Percentiles rank a stretch among this genome's conserved stretches.
Evolutionary conservation across 2,888 invertebrate species (phyloP).

Genomic region (Mechanitis messenoides): DNA sequence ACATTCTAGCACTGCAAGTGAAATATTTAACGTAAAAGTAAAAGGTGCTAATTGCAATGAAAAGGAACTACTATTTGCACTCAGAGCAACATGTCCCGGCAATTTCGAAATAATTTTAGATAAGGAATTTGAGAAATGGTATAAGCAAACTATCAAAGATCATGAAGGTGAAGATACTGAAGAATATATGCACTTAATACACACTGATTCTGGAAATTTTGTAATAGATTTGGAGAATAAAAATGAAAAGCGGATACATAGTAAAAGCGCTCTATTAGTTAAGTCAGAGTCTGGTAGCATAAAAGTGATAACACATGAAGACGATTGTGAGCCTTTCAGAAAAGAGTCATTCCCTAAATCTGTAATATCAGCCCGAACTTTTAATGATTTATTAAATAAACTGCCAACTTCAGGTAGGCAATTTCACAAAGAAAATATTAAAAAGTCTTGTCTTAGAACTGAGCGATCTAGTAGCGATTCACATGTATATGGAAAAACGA

Average conservation of each 20-base stretch:
- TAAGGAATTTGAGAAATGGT: constrained; percentile 54
- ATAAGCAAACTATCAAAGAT: constrained; percentile 36
- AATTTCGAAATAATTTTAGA: constrained; percentile 51
- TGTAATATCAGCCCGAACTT: constrained; percentile 30
- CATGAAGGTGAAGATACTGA: constrained; percentile 33
- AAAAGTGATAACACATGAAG: constrained; percentile 39
- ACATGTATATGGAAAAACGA: constrained; percentile 37
- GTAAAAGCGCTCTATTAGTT: constrained; percentile 35
- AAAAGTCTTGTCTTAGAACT: constrained; percentile 21
- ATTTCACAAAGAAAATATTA: constrained; percentile 19
- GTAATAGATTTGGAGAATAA: constrained; percentile 39
- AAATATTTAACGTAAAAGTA: constrained; percentile 39
- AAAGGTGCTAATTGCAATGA: constrained; percentile 27
- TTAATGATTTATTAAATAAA: constrained; percentile 33
- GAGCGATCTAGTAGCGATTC: constrained; percentile 43
- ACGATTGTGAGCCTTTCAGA: constrained; percentile 11
- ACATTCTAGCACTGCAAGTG: background rate
- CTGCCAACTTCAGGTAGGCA: constrained; percentile 27
- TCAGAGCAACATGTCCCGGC: constrained; percentile 44
- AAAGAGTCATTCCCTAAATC: constrained; percentile 17
- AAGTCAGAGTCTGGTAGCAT: constrained; percentile 47
- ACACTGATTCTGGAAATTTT: constrained; percentile 42
- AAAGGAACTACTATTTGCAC: constrained; percentile 39
- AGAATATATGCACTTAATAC: constrained; percentile 38
- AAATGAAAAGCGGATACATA: constrained; percentile 14